These are phyloP conservation scores for Colletes collaris DNA, from an alignment of 2,888 invertebrate species.

Conservation along the genomic window DNA sequence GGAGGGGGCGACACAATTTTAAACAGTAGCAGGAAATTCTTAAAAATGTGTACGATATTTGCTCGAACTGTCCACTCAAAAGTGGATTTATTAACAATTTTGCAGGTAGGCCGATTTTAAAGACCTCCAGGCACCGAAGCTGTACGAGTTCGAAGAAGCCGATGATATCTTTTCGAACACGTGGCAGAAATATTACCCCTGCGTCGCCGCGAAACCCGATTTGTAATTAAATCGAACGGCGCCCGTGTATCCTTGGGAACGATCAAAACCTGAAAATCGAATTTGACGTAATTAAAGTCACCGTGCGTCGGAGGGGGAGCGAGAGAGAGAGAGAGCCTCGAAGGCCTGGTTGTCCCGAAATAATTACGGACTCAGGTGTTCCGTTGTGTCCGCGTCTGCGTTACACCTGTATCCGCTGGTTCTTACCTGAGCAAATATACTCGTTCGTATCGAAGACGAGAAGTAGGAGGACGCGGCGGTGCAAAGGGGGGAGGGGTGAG, in stretches of 20 bases:
- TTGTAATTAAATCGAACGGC: no score
- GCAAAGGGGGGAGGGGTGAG: not conserved
- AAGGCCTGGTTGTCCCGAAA: slow-evolving; percentile 43
- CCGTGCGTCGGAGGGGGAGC: not conserved
- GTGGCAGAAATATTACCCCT: no score
- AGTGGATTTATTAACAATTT: no score
- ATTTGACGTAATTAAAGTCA: slow-evolving; percentile 62
- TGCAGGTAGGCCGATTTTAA: no score
- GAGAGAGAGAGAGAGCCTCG: not conserved
- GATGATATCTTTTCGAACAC: no score
- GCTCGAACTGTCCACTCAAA: no score
- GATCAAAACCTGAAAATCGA: slow-evolving; percentile 41
- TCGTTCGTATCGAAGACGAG: slow-evolving; percentile 61
- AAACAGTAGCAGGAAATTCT: no score
- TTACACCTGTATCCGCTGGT: slow-evolving; percentile 70
- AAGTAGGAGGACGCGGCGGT: slow-evolving; percentile 3
- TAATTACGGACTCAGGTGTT: slow-evolving; percentile 70
- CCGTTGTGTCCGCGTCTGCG: slow-evolving; percentile 53
- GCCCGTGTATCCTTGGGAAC: not conserved
- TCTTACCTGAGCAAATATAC: slow-evolving; percentile 69
- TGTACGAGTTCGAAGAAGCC: no score
- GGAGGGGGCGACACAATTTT: no score
- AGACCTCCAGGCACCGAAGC: no score
- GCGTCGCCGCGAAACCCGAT: no score
- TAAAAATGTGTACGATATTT: no score